Evolutionary conservation across 2,797 vertebrate genomes (phyloP).

Genomic region (Smutsia temminckii): DNA sequence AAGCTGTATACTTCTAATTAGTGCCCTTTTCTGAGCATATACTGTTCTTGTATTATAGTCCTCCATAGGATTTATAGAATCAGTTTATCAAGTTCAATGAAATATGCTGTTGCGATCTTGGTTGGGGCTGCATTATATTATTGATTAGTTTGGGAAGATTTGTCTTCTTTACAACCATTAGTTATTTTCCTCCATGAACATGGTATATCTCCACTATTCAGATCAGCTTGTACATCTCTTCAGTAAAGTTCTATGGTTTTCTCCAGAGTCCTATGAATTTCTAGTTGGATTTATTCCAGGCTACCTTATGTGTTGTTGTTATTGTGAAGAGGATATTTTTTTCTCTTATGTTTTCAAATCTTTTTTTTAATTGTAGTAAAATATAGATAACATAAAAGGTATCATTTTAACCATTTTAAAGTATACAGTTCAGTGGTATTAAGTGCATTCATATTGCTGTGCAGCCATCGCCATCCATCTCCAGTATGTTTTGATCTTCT

Average conservation of each 20-base stretch:
- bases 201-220: background rate
- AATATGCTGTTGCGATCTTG: background rate
- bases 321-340: background rate
- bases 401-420: background rate
- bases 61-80: background rate
- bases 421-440: background rate
- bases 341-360: background rate
- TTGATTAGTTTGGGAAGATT: background rate
- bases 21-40: background rate
- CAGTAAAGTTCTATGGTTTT: background rate
- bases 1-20: background rate
- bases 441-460: background rate
- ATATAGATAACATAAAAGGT: background rate
- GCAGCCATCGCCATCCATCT: background rate
- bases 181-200: conserved; percentile 50
- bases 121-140: background rate
- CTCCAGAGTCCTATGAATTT: background rate
- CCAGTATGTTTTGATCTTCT: background rate
- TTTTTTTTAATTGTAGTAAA: background rate
- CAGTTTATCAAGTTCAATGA: background rate
- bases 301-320: background rate
- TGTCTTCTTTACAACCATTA: background rate
- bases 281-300: background rate
- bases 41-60: background rate
- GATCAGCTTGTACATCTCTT: background rate